Conservation (phyloP, 1,140 invertebrate species). For the Drosophila kanapiae region DNA sequence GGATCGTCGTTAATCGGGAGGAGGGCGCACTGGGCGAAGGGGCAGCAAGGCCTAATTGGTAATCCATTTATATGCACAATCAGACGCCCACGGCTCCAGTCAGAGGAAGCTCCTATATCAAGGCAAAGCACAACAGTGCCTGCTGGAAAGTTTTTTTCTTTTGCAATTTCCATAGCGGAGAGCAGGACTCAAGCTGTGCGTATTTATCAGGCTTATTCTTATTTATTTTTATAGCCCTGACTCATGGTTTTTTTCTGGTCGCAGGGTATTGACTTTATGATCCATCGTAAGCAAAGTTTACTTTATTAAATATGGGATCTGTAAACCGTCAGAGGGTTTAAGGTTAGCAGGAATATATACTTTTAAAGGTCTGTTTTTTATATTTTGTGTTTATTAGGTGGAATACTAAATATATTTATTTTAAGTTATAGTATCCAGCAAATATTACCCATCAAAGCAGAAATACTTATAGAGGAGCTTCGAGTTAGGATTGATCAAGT, state of each 20-base stretch:
- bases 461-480: too few species aligned
- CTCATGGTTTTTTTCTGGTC: neutral
- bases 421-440: neutral
- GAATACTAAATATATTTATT: too few species aligned
- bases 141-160: neutral
- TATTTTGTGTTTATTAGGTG: too few species aligned
- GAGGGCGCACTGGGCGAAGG: neutral
- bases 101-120: constrained; percentile 17
- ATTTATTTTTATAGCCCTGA: constrained; percentile 4
- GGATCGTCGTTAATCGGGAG: constrained; percentile 30
- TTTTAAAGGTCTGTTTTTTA: too few species aligned
- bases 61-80: constrained; percentile 56
- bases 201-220: constrained; percentile 6
- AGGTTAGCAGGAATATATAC: neutral
- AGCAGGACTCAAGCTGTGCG: constrained; percentile 37
- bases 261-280: neutral
- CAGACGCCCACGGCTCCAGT: constrained; percentile 27
- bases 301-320: neutral
- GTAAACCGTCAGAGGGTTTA: neutral
- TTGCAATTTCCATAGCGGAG: neutral
- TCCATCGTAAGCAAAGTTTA: neutral
- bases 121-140: constrained; percentile 8
- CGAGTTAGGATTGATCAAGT: neutral
- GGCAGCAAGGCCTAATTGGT: constrained; percentile 39
- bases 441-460: neutral